Evolutionary conservation across 2,888 invertebrate genomes (phyloP).

Genomic region (Blastobasis adustella): DNA sequence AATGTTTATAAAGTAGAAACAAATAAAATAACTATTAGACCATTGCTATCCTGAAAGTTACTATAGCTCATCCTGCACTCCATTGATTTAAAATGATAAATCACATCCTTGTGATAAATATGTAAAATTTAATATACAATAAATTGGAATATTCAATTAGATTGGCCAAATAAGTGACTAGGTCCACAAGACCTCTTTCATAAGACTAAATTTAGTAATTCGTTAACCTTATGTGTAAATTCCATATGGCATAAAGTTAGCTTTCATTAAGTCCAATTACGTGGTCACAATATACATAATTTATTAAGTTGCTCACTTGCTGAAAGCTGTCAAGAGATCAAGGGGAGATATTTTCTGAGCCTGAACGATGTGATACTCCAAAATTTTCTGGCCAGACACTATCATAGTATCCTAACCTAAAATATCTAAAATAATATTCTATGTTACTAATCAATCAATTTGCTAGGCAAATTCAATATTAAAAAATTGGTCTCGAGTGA

Average conservation of each 20-base stretch:
- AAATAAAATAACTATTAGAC: slow-evolving; percentile 68
- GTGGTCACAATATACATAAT: slow-evolving; percentile 59
- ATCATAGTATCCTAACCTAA: slow-evolving; percentile 74
- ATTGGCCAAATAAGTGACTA: slow-evolving; percentile 74
- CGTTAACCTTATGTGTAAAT: slow-evolving; percentile 74
- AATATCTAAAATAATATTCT: slow-evolving; percentile 71
- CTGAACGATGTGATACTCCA: slow-evolving; percentile 73
- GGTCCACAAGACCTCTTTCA: slow-evolving; percentile 67
- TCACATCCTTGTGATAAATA: slow-evolving; percentile 60
- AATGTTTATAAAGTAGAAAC: slow-evolving; percentile 65
- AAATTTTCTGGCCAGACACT: slow-evolving; percentile 75
- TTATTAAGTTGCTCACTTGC: slow-evolving; percentile 71
- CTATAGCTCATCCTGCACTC: slow-evolving; percentile 71
- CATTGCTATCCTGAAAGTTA: slow-evolving; percentile 72
- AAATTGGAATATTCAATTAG: slow-evolving; percentile 72
- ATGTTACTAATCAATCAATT: slow-evolving; percentile 66
- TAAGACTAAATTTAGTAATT: slow-evolving; percentile 75
- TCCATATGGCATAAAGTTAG: slow-evolving; percentile 75
- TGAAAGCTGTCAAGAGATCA: slow-evolving; percentile 75
- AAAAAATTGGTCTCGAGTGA: slow-evolving; percentile 71
- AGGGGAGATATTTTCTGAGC: slow-evolving; percentile 73
- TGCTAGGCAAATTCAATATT: slow-evolving; percentile 66
- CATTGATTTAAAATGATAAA: slow-evolving; percentile 62
- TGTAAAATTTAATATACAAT: slow-evolving; percentile 60
- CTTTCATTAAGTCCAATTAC: slow-evolving; percentile 71